These are phyloP conservation scores for Drosophila antonietae DNA, from an alignment of 2,888 invertebrate species.

Conservation along the genomic window DNA sequence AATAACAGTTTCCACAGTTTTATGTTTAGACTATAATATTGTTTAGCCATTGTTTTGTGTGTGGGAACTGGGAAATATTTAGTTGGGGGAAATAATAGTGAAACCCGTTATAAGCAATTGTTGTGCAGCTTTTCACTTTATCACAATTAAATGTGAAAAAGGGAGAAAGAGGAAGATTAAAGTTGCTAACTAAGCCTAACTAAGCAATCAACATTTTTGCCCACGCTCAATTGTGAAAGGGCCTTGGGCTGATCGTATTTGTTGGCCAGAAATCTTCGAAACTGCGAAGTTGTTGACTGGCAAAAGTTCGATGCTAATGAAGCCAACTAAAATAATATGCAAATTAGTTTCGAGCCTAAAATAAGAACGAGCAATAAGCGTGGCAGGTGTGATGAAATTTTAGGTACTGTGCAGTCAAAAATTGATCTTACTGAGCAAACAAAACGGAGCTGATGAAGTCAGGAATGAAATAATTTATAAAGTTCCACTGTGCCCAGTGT, in stretches of 20 bases:
- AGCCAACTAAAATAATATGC: conserved; percentile 27
- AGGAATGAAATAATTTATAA: too few species aligned
- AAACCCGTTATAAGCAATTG: conserved; percentile 34
- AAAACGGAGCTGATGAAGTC: neutral
- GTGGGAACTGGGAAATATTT: conserved; percentile 30
- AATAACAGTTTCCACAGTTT: conserved; percentile 6
- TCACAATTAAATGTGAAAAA: conserved; percentile 20
- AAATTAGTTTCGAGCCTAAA: conserved; percentile 26
- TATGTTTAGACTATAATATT: conserved; percentile 4
- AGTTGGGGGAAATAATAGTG: conserved; percentile 21
- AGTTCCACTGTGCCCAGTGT: too few species aligned
- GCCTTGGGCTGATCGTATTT: conserved; percentile 13
- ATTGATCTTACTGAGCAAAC: neutral
- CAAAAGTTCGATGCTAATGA: conserved; percentile 14
- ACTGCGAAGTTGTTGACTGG: conserved; percentile 13
- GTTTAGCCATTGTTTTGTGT: conserved; percentile 12
- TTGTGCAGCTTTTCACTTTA: conserved; percentile 35
- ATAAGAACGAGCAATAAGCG: neutral
- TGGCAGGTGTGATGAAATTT: neutral
- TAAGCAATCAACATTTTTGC: conserved; percentile 14
- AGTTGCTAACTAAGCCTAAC: conserved; percentile 26
- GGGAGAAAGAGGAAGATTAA: conserved; percentile 16
- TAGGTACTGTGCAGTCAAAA: neutral
- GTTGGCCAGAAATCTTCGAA: conserved; percentile 9
- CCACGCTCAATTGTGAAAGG: conserved; percentile 23